Evolutionary conservation across 2,113 vertebrate genomes (phyloP), one percentile per base, ranked within the genome.

Genomic region (Phoxinus phoxinus): DNA sequence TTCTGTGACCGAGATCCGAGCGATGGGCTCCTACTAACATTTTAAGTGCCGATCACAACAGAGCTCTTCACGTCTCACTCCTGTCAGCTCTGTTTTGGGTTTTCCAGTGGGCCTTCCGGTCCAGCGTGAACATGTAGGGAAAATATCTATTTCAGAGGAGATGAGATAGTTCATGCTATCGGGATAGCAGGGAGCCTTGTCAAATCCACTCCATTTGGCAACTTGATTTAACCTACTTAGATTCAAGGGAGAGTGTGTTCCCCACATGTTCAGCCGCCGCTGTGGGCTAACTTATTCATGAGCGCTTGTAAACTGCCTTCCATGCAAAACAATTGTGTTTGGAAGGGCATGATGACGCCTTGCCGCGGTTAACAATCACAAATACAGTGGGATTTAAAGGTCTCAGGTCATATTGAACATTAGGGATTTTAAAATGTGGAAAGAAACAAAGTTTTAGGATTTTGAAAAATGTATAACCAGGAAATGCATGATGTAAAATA

Each of bases 151-250:
- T 86, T 87, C 83, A 75, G 65, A 82, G 67, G 58, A 25, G 85
- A 85, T 84, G 77, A 75, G 83, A 84, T 65, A 80, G 83, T 86
- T 80, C 80, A 63, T 80, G 85, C 51, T 84, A 69, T 84, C 30
- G 11, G 46, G 51, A 72, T 82, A 73, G 77, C 56, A 44, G 44
- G 53, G 61, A 53, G 73, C 35, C 76, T 84, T 90, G 86, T 90
- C 84, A 86, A 78, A 84, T 79, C 73, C 78, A 85, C 82, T 89
- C 72, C 46, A 63, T 69, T 77, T 83, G 84, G 67, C 2, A 46
- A 81, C 87, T 89, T 82, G 86, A 89, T 89, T 89, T 89, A 87
- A 75, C 87, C 86, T 76, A 86, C 77, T 81, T 84, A 51, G 35
- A 79, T 81, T 88, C 65, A 56, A 67, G 53, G 59, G 69, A 75